Evolutionary conservation across 2,113 vertebrate species (phyloP), one percentile per base, ranked within the genome.

Genomic region (Hydrolagus affinis): DNA sequence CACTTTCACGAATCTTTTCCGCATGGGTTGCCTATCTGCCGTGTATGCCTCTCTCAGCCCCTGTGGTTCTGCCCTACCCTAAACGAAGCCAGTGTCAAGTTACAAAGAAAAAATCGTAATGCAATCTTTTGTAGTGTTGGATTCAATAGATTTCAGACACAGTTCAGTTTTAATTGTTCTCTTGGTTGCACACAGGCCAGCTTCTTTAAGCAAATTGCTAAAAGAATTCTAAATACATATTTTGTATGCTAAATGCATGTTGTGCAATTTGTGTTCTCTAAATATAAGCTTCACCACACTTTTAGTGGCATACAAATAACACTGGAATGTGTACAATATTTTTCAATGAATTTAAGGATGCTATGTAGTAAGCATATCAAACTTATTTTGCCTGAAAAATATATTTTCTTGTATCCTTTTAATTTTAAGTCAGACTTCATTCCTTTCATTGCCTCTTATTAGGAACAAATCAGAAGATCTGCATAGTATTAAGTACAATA

Each of bases 1-100:
- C 87, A 83, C 78, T 83, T 83, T 66, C 78, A 83, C 66, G 78
- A 83, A 83, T 83, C 78, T 83, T 83, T 83, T 83, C 60, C 78
- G 78, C 78, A 83, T 83, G 78, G 78, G 66, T 83, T 83, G 78
- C 32, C 78, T 66, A 83, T 83, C 78, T 83, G 62, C 32, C 66
- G 62, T 32, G 78, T 30, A 83, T 4, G 62, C 60, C 60, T 83
- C 23, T 68, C 60, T 83, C 62, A 83, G 62, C 78, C 25, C 59
- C 78, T 66, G 78, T 21, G 30, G 78, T 83, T 23, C 78, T 83
- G 78, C 19, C 62, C 62, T 32, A 83, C 25, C 62, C 62, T 83
- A 83, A 68, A 68, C 9, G 28, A 64, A 19, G 60, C 64, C 28
- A 66, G 78, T 83, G 78, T 23, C 78, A 83, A 83, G 19, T 30